phyloP scores from a whole-genome alignment of 2,888 invertebrate species.

The Coelinius sp. region DNA sequence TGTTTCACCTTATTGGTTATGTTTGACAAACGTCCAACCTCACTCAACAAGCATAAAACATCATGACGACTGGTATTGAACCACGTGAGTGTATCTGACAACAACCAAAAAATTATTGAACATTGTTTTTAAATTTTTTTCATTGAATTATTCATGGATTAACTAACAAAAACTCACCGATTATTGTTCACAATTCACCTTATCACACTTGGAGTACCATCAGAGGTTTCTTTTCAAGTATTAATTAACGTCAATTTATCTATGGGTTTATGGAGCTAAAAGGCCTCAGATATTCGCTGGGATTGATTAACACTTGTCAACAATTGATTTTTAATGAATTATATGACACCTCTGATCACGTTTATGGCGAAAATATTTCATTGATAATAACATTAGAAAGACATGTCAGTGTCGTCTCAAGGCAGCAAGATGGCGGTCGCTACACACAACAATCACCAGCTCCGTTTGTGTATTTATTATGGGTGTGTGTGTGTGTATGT shows the following conservation, averaged over 20 bases:
- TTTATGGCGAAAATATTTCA: constrained; percentile 50
- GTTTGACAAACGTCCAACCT: constrained; percentile 21
- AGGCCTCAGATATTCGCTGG: background rate
- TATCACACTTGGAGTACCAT: background rate
- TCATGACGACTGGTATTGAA: background rate
- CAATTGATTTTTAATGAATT: constrained; percentile 7
- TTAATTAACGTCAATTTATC: no score
- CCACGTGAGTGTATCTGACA: background rate
- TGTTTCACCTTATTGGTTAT: constrained; percentile 6
- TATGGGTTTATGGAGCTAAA: background rate
- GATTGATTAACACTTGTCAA: background rate
- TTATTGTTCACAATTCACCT: background rate
- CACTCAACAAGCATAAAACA: constrained; percentile 6
- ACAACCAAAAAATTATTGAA: background rate
- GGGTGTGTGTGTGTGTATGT: constrained; percentile 53
- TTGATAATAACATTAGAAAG: constrained; percentile 68
- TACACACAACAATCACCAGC: constrained; percentile 47
- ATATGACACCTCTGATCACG: constrained; percentile 24
- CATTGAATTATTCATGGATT: background rate
- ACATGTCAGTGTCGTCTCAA: constrained; percentile 63
- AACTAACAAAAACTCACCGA: background rate
- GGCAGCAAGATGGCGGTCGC: constrained; percentile 64
- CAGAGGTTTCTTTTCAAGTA: background rate
- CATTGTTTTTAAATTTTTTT: background rate
- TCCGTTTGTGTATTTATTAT: constrained; percentile 46